These are phyloP conservation scores for Sebastiscus tertius DNA, from an alignment of 2,797 vertebrate genomes.

Conservation along the genomic window DNA sequence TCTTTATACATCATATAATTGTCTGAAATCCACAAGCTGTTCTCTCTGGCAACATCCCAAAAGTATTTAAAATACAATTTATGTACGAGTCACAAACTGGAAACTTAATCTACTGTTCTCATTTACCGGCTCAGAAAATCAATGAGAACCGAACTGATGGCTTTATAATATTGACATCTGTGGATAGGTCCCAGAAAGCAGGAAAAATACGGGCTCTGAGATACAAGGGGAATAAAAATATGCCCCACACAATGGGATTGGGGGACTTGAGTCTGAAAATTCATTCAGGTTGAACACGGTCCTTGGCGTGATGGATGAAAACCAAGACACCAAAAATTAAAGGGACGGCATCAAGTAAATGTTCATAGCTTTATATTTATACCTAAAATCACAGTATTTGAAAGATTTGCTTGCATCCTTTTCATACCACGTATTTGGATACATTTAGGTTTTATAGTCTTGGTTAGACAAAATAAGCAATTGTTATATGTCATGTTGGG, in stretches of 20 bases:
- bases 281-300: neutral
- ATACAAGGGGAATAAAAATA: neutral
- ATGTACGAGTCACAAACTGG: slow-evolving; percentile 10
- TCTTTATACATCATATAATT: neutral
- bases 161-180: neutral
- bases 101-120: slow-evolving; percentile 5
- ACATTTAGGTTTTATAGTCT: neutral
- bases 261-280: neutral
- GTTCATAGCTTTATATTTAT: neutral
- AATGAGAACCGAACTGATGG: neutral
- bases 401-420: neutral
- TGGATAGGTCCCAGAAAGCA: neutral
- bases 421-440: neutral
- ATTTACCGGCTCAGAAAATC: neutral
- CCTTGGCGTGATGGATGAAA: neutral
- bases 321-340: neutral
- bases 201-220: slow-evolving; percentile 2
- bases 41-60: slow-evolving; percentile 1
- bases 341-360: neutral
- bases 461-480: neutral
- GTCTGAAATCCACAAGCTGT: neutral
- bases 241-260: neutral
- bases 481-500: neutral
- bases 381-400: neutral
- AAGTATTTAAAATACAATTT: neutral